Base-by-base conservation (phyloP, 37 sponge, comb jelly and placozoan species). In the Diacarnus erythraeanus region DNA sequence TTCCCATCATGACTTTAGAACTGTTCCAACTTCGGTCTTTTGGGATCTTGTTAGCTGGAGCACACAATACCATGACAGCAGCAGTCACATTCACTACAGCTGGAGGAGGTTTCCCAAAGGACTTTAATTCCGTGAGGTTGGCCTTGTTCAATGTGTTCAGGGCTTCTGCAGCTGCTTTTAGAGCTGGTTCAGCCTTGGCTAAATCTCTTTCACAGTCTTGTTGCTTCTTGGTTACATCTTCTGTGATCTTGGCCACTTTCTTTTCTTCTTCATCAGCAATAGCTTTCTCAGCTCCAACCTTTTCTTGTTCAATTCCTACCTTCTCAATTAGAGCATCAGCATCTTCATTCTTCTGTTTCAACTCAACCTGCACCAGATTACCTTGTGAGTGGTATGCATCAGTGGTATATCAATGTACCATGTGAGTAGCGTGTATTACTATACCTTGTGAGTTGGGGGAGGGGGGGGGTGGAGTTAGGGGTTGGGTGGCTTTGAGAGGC, bases 271-370 rank as follows among this genome's bases (percentile, higher is more conserved):
- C 92, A 69, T 98, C 98, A 35, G 98, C 98, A 70, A 98, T 89
- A n/a, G 72, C 94, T 64, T 98, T 98, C 74, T 98, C 98, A 58
- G 96, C 95, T 23, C 94, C 84, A 35, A 88, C 89, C 71, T 93
- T 98, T 84, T 98, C 98, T 38, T 92, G 92, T 80, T 98, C 98
- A 22, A 95, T 82, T n/a, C 98, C 98, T 74, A 94, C 98, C 74
- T 76, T 88, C 74, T 98, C 81, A 51, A 98, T 98, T 8, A 98
- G 90, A 23, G 84, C 85, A 83, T 97, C 98, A 71, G 98, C 98
- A 88, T 97, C 98, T 40, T 97, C 98, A 40, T 97, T 97, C 86
- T 97, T 97, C 89, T 97, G 98, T 36, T 94, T 97, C 39, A 97
- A 76, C 78, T 97, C 98, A 69, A 69, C 18, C 69, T 69, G 25